Base-by-base conservation (phyloP, 2,888 invertebrate genomes). In the Standfussiana lucernea region DNA sequence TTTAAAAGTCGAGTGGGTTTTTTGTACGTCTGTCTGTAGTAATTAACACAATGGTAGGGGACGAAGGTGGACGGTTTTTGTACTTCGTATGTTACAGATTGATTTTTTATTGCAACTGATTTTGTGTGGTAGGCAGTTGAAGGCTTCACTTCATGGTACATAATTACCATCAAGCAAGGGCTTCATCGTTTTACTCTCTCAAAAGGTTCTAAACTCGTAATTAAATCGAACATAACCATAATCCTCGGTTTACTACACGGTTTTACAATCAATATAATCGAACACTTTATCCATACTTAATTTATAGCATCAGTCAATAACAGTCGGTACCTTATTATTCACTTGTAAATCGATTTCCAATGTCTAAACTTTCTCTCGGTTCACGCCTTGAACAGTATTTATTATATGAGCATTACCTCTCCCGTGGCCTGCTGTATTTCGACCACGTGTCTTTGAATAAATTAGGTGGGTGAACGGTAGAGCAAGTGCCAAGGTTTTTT, bases 21-120 rank as follows among this genome's bases (percentile, higher is more conserved):
- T 88, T 88, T 88, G 82, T 88, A 37, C 50, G 92, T 93, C 92
- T 91, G 91, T 90, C 91, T 88, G 89, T 83, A 87, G 89, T 91
- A 93, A 94, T 93, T 94, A 93, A 91, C 90, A 93, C 93, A 93
- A 92, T 91, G 88, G 90, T 83, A 83, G 88, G 88, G 90, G 89
- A 86, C 84, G 82, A 86, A 85, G 88, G 85, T 88, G 87, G 85
- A 86, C 80, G 37, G 59, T 69, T 81, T 83, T 86, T 77, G 81
- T 86, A n/a, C 88, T 89, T 90, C 35, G 40, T 72, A 42, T 74
- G 56, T 67, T 62, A 75, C 62, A 61, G 24, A 53, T 75, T 77
- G 65, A 0, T 35, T 35, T 72, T 72, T 62, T 35, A 72, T 59
- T 76, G 24, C 42, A 61, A 67, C 50, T 75, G 72, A 72, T 37